phyloP scores from a whole-genome alignment of 2,888 invertebrate genomes.

The Eupithecia inturbata region DNA sequence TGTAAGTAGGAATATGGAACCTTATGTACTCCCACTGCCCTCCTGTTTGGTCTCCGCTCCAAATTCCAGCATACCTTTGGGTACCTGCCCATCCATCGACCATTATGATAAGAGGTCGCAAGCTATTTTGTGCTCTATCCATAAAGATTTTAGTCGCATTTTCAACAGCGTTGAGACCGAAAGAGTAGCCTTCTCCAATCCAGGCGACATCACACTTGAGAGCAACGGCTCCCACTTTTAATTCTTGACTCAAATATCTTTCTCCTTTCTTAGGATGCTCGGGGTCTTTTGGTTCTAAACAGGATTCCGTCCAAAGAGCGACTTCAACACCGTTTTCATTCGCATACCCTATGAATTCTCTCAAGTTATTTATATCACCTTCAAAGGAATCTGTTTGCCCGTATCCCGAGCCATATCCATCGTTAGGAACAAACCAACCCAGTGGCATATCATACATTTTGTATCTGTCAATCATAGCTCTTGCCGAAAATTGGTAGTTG shows the following conservation, averaged over 20 bases:
- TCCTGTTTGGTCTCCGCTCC: conserved; percentile 78
- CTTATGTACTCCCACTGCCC: conserved; percentile 79
- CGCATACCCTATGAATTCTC: conserved; percentile 67
- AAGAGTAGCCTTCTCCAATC: conserved; percentile 76
- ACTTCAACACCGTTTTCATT: conserved; percentile 69
- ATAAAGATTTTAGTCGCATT: conserved; percentile 66
- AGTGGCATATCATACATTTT: conserved; percentile 71
- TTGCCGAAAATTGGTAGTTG: conserved; percentile 78
- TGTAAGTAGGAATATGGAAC: conserved; percentile 78
- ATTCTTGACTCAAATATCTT: conserved; percentile 72
- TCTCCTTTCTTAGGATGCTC: conserved; percentile 74
- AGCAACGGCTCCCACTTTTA: conserved; percentile 67
- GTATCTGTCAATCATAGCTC: conserved; percentile 78
- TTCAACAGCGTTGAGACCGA: conserved; percentile 71
- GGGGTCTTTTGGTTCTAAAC: conserved; percentile 70
- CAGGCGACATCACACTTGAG: conserved; percentile 79
- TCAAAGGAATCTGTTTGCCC: conserved; percentile 73
- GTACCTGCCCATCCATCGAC: conserved; percentile 80
- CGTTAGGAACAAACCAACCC: conserved; percentile 79
- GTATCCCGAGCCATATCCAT: conserved; percentile 77
- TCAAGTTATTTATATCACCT: conserved; percentile 74
- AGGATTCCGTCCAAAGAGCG: conserved; percentile 76
- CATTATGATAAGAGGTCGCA: conserved; percentile 71
- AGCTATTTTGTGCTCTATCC: conserved; percentile 52
- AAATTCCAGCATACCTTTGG: conserved; percentile 73